Conservation (phyloP, 2,888 invertebrate species). For the Drosophila subquinaria region DNA sequence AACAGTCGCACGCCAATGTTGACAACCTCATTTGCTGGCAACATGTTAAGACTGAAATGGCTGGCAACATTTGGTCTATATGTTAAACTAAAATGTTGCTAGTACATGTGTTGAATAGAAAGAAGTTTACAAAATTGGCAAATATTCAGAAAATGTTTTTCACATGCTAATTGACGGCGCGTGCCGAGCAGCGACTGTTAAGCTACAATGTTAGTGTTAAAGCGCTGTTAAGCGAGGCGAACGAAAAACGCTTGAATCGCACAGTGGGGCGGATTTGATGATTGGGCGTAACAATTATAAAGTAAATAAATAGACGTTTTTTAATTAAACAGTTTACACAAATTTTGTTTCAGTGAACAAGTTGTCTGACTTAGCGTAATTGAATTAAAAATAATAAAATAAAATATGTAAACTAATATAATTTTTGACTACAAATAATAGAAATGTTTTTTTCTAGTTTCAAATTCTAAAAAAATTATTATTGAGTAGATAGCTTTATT, state of each 20-base stretch:
- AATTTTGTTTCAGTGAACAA: too few species aligned
- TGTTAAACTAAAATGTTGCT: not conserved
- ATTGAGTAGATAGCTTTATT: too few species aligned
- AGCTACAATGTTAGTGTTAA: conserved; percentile 10
- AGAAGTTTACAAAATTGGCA: conserved; percentile 1
- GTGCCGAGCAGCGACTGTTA: conserved; percentile 38
- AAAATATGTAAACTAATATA: too few species aligned
- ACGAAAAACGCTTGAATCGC: not conserved
- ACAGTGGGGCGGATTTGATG: not conserved
- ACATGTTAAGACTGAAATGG: conserved; percentile 11
- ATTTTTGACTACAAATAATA: too few species aligned
- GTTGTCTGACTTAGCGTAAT: too few species aligned
- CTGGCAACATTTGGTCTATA: not conserved
- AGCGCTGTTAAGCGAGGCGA: conserved; percentile 4
- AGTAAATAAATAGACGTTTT: too few species aligned
- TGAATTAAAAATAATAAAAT: too few species aligned
- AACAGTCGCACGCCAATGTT: conserved; percentile 24
- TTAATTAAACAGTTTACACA: too few species aligned
- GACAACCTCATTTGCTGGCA: conserved; percentile 13
- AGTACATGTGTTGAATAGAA: not conserved
- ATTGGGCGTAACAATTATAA: not conserved
- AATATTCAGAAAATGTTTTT: conserved; percentile 3
- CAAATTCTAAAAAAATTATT: too few species aligned
- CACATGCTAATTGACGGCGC: conserved; percentile 21
- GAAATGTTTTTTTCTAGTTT: too few species aligned